Percentiles rank a stretch among this genome's conserved stretches.
Evolutionary conservation across 2,113 vertebrate species (phyloP).

Genomic region (Ochotona curzoniae): DNA sequence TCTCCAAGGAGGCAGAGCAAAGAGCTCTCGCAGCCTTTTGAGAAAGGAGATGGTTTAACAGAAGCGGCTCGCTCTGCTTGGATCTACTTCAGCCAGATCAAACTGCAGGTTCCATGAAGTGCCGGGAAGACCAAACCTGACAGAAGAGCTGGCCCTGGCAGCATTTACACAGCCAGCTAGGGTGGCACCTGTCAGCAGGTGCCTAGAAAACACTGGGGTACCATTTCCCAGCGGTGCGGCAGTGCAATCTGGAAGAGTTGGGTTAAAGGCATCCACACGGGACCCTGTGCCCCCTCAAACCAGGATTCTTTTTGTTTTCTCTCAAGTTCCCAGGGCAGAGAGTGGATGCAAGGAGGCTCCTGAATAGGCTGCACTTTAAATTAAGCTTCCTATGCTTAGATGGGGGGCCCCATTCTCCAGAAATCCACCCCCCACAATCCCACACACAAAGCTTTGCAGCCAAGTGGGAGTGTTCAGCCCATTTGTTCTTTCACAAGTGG

Average conservation of each 20-base stretch:
- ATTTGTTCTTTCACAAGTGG: constrained; percentile 60
- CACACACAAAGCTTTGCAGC: background rate
- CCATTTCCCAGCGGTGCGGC: background rate
- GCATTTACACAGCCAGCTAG: background rate
- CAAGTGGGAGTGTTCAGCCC: constrained; percentile 31
- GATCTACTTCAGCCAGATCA: constrained; percentile 27
- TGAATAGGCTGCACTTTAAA: constrained; percentile 53
- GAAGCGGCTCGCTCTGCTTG: constrained; percentile 43
- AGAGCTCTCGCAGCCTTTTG: background rate
- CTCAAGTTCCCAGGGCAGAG: constrained; percentile 13
- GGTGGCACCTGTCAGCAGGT: background rate
- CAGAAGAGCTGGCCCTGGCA: background rate
- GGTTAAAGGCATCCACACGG: rapidly evolving
- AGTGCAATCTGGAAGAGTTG: background rate
- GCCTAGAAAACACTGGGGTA: background rate
- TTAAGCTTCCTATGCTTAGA: constrained; percentile 44
- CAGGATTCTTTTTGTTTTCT: constrained; percentile 34
- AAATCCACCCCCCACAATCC: background rate
- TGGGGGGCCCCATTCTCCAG: constrained; percentile 16
- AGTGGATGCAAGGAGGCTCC: constrained; percentile 29
- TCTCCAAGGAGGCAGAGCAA: background rate
- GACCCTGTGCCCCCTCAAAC: background rate
- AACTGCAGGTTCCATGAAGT: background rate
- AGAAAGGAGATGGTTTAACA: background rate
- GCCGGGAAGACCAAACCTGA: background rate